Conservation (phyloP, 1,140 invertebrate species). For the Thaumetopoea pityocampa region DNA sequence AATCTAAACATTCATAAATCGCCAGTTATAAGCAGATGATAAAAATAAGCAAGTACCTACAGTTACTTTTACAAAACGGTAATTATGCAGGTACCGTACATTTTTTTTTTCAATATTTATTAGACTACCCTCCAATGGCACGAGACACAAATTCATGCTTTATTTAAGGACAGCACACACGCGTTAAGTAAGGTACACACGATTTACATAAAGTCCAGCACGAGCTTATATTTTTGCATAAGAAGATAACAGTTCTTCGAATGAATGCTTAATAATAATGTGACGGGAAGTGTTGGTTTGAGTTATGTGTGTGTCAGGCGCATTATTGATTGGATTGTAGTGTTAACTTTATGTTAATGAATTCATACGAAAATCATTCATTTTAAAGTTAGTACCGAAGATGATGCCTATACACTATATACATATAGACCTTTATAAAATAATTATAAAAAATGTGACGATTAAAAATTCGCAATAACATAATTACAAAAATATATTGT, state of each 20-base stretch:
- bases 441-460: too few relatives aligned
- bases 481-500: too few relatives aligned
- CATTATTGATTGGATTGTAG: conserved; percentile 24
- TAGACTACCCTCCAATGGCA: conserved; percentile 45
- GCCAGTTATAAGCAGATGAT: too few relatives aligned
- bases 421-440: too few relatives aligned
- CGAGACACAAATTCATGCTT: conserved; percentile 45
- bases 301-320: conserved; percentile 22
- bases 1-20: too few relatives aligned
- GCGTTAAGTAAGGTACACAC: conserved; percentile 45
- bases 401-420: too few relatives aligned
- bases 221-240: conserved; percentile 72
- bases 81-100: conserved; percentile 21
- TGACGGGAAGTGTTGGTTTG: conserved; percentile 27
- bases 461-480: too few relatives aligned
- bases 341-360: conserved; percentile 26
- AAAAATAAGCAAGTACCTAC: too few relatives aligned
- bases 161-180: conserved; percentile 34
- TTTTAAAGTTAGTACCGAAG: too few relatives aligned
- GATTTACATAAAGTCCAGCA: conserved; percentile 69
- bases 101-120: conserved; percentile 33
- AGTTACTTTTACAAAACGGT: too few relatives aligned
- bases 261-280: conserved; percentile 38
- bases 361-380: background rate
- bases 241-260: conserved; percentile 61